Evolutionary conservation across 2,888 invertebrate species (phyloP), one percentile per base, ranked within the genome.

Genomic region (Enchytraeus crypticus): DNA sequence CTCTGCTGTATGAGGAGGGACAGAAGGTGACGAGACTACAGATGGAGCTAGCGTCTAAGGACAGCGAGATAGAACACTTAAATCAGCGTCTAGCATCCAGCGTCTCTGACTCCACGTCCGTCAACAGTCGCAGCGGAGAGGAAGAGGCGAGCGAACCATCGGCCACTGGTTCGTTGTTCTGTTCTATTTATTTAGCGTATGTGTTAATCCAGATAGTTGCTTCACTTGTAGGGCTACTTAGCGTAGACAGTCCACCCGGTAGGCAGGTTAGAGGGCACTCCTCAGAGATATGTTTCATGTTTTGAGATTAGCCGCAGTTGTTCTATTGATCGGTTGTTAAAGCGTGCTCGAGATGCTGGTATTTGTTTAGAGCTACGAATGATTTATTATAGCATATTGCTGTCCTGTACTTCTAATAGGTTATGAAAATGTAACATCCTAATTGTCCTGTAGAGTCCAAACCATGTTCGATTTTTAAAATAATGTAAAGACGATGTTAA

Each of bases 21-120:
- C 76, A 76, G 61, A 63, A 67, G 3, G 64, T 85, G 71, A 83
- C 88, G 70, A 85, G 88, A 65, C 84, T 93, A 63, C 89, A 91
- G 79, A 95, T 95, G 93, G 96, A 97, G 82, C 84, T 93, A 64
- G 95, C 95, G 80, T 90, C 91, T 74, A 96, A 95, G 80, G 95
- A 96, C 77, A 90, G 88, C 0, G 95, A 96, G 81, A 91, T 96
- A 66, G 95, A 96, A 81, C 89, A 90, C 76, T 81, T 93, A 32
- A 75, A 79, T 61, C 87, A 89, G 79, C 91, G 91, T 78, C 81
- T 93, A 58, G 86, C 88, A 4, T 84, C 87, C 2, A 78, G 88
- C 43, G 87, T 47, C 2, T 87, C 53, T 71, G 93, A 95, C 81
- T 91, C 92, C 0, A 90, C 90, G 0, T 92, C 55, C 26, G 84